Evolutionary conservation across 2,888 invertebrate genomes (phyloP).

Genomic region (Epinotia nisella): DNA sequence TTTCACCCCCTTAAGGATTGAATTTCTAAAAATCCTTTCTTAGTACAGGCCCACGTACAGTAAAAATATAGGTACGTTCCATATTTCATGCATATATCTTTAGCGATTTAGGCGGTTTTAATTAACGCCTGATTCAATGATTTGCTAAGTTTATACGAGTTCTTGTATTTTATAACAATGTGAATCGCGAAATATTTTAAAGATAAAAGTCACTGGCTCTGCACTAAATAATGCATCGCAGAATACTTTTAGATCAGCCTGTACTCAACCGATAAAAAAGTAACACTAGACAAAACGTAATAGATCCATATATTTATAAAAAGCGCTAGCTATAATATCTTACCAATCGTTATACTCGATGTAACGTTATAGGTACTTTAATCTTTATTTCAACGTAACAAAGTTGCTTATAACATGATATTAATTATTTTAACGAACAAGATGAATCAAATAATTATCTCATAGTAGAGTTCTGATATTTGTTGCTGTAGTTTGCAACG

Average conservation of each 20-base stretch:
- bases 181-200: neutral
- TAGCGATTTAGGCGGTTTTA: too few relatives aligned
- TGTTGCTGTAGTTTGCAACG: neutral
- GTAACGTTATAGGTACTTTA: slow-evolving; percentile 38
- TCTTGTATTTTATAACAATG: neutral
- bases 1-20: too few relatives aligned
- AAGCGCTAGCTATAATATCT: slow-evolving; percentile 62
- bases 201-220: too few relatives aligned
- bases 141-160: too few relatives aligned
- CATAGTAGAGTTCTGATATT: slow-evolving; percentile 26
- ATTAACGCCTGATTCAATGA: too few relatives aligned
- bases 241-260: slow-evolving; percentile 57
- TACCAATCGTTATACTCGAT: slow-evolving; percentile 46
- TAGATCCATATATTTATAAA: slow-evolving; percentile 76
- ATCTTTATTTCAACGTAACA: slow-evolving; percentile 54
- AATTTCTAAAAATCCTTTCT: too few relatives aligned
- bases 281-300: slow-evolving; percentile 71
- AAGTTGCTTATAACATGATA: slow-evolving; percentile 54
- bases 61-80: too few relatives aligned
- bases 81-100: too few relatives aligned
- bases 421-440: slow-evolving; percentile 47
- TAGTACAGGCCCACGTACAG: too few relatives aligned
- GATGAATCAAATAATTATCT: slow-evolving; percentile 44
- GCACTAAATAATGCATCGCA: neutral
- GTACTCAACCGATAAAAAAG: slow-evolving; percentile 56